Conservation (phyloP, 2,797 vertebrate species). For the Oceanodroma leucorhoa region DNA sequence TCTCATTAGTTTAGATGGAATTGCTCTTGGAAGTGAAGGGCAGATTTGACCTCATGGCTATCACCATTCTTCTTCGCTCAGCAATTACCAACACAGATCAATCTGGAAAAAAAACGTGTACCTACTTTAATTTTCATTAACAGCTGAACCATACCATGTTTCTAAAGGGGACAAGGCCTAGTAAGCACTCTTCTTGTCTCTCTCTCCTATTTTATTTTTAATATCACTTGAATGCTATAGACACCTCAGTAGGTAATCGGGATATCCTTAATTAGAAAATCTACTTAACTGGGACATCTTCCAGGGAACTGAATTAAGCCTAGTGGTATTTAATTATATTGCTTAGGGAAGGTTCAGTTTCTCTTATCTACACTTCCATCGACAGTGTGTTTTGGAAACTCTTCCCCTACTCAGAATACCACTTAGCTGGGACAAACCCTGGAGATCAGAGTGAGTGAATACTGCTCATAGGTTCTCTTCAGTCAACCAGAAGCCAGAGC, state of each 20-base stretch:
- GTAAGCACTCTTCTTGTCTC: background rate
- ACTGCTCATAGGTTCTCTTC: background rate
- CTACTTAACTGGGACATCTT: slow-evolving; percentile 62
- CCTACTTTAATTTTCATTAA: background rate
- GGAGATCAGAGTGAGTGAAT: background rate
- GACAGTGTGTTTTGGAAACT: background rate
- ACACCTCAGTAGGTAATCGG: slow-evolving; percentile 21
- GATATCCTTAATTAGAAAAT: slow-evolving; percentile 66
- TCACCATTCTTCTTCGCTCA: background rate
- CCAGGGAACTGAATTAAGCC: slow-evolving; percentile 63
- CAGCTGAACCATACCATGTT: background rate
- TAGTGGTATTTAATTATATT: slow-evolving; percentile 45
- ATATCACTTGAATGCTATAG: slow-evolving; percentile 11
- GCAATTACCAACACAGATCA: background rate
- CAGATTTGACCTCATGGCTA: background rate
- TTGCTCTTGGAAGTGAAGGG: background rate
- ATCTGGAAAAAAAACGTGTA: background rate
- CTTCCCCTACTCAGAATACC: background rate
- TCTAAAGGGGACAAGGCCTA: background rate
- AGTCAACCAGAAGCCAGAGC: background rate
- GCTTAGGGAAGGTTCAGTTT: background rate
- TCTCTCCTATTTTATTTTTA: slow-evolving; percentile 2
- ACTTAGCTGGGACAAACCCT: background rate
- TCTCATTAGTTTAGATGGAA: background rate
- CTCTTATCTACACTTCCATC: background rate